Evolutionary conservation across 2,888 invertebrate species (phyloP), one percentile per base, ranked within the genome.

Genomic region (Ischnus inquisitorius): DNA sequence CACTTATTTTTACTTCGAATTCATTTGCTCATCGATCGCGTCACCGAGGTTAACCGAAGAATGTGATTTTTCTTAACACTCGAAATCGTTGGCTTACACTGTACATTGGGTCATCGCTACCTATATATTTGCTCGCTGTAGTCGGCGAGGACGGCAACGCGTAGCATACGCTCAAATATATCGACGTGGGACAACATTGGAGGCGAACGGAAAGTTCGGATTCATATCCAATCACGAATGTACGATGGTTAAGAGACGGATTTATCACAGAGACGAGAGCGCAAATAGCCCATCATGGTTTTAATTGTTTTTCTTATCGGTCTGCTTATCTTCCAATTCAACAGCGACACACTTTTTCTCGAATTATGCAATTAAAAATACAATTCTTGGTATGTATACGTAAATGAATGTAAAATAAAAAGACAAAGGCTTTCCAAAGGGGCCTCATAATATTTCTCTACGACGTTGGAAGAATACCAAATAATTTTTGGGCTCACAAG

Each of bases 41-140:
- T 3, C 34, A 2, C 19, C 19, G 43, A 54, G 65, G 65, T 67
- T 77, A 14, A 69, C 81, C 76, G 65, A 76, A 82, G 82, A 82
- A 77, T 71, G 71, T 57, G 57, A 82, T 71, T 82, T 82, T 77
- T 77, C 64, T 81, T 69, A 57, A 69, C 76, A 22, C 64, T 43
- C 64, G 60, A 12, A 60, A 60, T 74, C 80, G 46, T 28, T 60
- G n/a, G 48, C 34, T 46, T 34, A 5, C n/a, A 54, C 19, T 43
- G 46, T 16, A 48, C 3, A 25, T 8, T n/a, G 19, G 64, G 39
- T 76, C 69, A 69, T 76, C 75, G 48, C 54, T 43, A 57, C n/a
- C 12, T 82, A 57, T 82, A 46, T 46, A 46, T 46, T 77, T 72
- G 60, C 65, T 71, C 48, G 60, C 65, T 57, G 54, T 43, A 28